Evolutionary conservation across 2,113 vertebrate species (phyloP).

Genomic region (Psephotus haematonotus): DNA sequence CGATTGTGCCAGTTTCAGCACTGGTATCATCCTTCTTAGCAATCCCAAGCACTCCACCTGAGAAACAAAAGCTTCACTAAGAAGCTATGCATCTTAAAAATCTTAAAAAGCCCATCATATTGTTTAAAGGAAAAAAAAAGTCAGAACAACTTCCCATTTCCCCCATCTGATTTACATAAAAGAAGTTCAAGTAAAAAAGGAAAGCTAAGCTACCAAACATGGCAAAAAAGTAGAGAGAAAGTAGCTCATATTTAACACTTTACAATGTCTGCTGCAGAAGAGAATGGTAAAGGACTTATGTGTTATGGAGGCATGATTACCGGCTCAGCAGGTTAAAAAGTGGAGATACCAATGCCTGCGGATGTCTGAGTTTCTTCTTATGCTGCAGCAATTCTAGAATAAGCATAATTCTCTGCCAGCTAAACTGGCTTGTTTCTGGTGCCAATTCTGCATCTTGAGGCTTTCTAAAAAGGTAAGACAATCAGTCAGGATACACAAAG

Average conservation of each 20-base stretch:
- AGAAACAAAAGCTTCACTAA: background rate
- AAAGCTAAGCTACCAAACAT: background rate
- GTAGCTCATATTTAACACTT: rapidly evolving
- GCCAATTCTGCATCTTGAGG: slow-evolving; percentile 54
- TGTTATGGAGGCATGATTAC: slow-evolving; percentile 57
- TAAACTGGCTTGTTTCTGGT: slow-evolving; percentile 68
- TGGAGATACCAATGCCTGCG: slow-evolving; percentile 82
- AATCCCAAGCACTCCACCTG: background rate
- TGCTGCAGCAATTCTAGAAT: slow-evolving; percentile 94
- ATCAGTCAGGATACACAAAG: background rate
- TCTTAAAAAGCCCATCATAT: background rate
- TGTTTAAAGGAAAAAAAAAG: background rate
- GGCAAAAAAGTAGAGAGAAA: background rate
- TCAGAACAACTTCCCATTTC: rapidly evolving
- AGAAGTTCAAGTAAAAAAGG: background rate
- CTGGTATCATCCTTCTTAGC: background rate
- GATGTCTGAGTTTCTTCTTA: slow-evolving; percentile 91
- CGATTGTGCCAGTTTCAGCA: background rate
- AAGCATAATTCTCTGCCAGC: slow-evolving; percentile 88
- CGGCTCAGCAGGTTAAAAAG: slow-evolving; percentile 90
- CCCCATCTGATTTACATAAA: background rate
- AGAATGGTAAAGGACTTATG: background rate
- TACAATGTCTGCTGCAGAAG: background rate
- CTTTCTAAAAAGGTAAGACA: slow-evolving; percentile 75
- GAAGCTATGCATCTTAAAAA: background rate